A percentile compares a stretch with the other conserved stretches of the same genome.
Evolutionary conservation across 2,797 vertebrate species (phyloP).

Genomic region (Perodicticus potto): DNA sequence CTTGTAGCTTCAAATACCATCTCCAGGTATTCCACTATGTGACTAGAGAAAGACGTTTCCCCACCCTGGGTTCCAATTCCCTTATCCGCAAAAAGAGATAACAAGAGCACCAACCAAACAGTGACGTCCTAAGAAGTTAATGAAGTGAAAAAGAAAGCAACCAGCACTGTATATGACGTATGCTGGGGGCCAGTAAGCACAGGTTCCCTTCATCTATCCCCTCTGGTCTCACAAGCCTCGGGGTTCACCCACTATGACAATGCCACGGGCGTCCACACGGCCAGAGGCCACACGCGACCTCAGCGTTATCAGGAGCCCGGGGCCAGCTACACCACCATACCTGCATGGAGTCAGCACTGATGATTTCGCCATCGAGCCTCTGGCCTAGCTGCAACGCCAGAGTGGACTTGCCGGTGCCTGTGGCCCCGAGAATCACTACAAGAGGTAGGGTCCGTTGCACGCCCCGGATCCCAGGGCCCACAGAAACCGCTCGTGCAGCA

Average conservation of each 20-base stretch:
- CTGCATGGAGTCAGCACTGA: slow-evolving; percentile 99
- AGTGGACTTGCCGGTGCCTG: slow-evolving; percentile 96
- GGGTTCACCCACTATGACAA: not conserved
- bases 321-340: slow-evolving; percentile 83
- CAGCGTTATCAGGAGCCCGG: not conserved
- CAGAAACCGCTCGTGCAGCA: slow-evolving; percentile 14
- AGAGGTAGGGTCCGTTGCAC: slow-evolving; percentile 86
- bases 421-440: slow-evolving; percentile 96
- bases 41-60: not conserved
- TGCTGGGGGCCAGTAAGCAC: not conserved
- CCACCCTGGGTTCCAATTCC: not conserved
- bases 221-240: not conserved
- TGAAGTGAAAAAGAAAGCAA: not conserved
- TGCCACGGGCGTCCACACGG: not conserved
- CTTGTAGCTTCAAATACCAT: not conserved
- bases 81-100: not conserved
- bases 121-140: not conserved
- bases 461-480: slow-evolving; percentile 15
- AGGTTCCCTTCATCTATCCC: not conserved
- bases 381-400: slow-evolving; percentile 94
- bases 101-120: not conserved
- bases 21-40: not conserved
- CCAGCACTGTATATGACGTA: not conserved
- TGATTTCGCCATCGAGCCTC: slow-evolving; percentile 93
- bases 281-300: not conserved